phyloP scores from a whole-genome alignment of 2,888 invertebrate genomes.

The Cheilosia vulpina region DNA sequence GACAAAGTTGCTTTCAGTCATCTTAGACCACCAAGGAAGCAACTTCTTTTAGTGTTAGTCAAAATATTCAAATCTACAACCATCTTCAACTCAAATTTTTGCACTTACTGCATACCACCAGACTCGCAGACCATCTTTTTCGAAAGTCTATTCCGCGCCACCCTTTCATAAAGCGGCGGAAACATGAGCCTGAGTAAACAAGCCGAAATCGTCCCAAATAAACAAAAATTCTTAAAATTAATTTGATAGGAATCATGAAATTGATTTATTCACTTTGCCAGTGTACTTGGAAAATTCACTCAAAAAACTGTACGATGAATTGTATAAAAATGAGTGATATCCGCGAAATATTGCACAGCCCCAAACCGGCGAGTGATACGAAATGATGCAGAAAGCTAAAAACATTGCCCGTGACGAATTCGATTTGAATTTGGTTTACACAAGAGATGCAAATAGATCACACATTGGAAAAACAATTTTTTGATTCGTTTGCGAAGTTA shows the following conservation, averaged over 20 bases:
- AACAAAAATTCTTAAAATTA: not conserved
- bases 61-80: too few relatives aligned
- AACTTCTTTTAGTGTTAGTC: too few relatives aligned
- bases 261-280: slow-evolving; percentile 4
- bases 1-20: too few relatives aligned
- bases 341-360: slow-evolving; percentile 2
- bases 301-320: not conserved
- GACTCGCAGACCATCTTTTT: too few relatives aligned
- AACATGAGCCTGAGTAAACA: too few relatives aligned
- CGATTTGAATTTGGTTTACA: not conserved
- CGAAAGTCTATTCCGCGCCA: too few relatives aligned
- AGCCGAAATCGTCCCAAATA: not conserved
- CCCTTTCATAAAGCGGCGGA: too few relatives aligned
- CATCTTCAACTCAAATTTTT: too few relatives aligned
- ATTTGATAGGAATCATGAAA: not conserved
- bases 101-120: too few relatives aligned
- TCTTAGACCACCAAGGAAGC: too few relatives aligned
- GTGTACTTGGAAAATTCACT: not conserved
- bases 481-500: too few relatives aligned
- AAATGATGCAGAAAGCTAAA: slow-evolving; percentile 1
- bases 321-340: slow-evolving; percentile 9
- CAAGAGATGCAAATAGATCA: not conserved
- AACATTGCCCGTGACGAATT: slow-evolving; percentile 1
- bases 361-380: not conserved
- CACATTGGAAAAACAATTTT: too few relatives aligned